A percentile compares a stretch with the other conserved stretches of the same genome.
These are phyloP conservation scores for Drosophila meridionalis DNA, from an alignment of 2,888 invertebrate species.

Conservation along the genomic window DNA sequence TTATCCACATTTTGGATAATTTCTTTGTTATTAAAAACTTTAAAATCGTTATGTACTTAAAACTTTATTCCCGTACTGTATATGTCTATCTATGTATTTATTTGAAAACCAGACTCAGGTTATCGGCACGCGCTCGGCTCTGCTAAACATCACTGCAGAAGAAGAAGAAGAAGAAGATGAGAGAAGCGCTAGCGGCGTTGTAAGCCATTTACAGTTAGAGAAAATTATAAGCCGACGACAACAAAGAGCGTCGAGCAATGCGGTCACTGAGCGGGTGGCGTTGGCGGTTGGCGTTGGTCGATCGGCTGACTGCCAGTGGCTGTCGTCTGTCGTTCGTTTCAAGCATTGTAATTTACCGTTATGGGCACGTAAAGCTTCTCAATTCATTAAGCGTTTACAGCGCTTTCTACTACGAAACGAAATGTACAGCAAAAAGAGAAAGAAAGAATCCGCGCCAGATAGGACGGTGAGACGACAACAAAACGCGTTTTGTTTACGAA, in stretches of 20 bases:
- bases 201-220: conserved; percentile 67
- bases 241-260: conserved; percentile 50
- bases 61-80: too few relatives aligned
- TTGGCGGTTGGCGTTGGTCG: conserved; percentile 3
- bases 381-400: conserved; percentile 51
- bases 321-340: conserved; percentile 9
- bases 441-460: conserved; percentile 34
- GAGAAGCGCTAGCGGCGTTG: conserved; percentile 38
- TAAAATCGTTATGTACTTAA: too few relatives aligned
- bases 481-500: conserved; percentile 79
- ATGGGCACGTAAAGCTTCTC: conserved; percentile 59
- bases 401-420: conserved; percentile 50
- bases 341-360: conserved; percentile 61
- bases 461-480: conserved; percentile 58
- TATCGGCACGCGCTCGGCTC: conserved; percentile 18
- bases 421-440: conserved; percentile 12
- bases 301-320: neutral
- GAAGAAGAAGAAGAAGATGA: conserved; percentile 8
- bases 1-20: too few relatives aligned
- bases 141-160: neutral
- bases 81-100: neutral
- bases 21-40: too few relatives aligned
- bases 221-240: conserved; percentile 63
- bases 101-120: neutral
- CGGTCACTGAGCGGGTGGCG: conserved; percentile 32